These are phyloP conservation scores for Protaetia brevitarsis DNA, from an alignment of 1,140 invertebrate genomes.

Conservation along the genomic window DNA sequence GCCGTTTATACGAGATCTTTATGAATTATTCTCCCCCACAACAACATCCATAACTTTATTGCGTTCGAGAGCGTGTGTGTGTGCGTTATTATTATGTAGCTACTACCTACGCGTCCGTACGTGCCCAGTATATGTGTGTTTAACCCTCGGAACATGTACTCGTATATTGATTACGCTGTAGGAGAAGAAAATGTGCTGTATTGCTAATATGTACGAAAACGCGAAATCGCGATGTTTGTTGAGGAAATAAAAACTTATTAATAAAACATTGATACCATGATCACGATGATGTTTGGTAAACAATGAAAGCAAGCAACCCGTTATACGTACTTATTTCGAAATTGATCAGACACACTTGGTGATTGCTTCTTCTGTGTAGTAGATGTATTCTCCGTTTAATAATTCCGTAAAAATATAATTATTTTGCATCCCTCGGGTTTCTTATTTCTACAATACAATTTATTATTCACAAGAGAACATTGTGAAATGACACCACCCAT, in stretches of 20 bases:
- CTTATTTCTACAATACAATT: too few species aligned
- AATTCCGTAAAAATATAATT: too few species aligned
- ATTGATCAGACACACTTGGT: too few species aligned
- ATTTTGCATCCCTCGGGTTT: too few species aligned
- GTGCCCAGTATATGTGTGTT: not conserved
- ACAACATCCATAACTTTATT: slow-evolving; percentile 37
- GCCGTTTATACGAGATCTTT: slow-evolving; percentile 41
- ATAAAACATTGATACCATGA: slow-evolving; percentile 11
- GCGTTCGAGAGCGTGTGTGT: not conserved
- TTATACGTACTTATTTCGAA: too few species aligned
- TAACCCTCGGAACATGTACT: not conserved
- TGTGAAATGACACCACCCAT: too few species aligned
- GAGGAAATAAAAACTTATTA: slow-evolving; percentile 4
- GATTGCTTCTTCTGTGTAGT: too few species aligned
- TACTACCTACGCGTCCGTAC: too few species aligned
- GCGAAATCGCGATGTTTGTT: slow-evolving; percentile 5
- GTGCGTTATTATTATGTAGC: too few species aligned
- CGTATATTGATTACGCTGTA: not conserved
- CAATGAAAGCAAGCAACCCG: not conserved
- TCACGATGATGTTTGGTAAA: not conserved
- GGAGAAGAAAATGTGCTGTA: not conserved
- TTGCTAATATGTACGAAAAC: not conserved
- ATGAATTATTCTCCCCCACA: slow-evolving; percentile 41
- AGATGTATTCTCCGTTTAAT: too few species aligned
- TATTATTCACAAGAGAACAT: too few species aligned